Base-by-base conservation (phyloP, 1,140 invertebrate genomes). In the Stegodyphus mimosarum region DNA sequence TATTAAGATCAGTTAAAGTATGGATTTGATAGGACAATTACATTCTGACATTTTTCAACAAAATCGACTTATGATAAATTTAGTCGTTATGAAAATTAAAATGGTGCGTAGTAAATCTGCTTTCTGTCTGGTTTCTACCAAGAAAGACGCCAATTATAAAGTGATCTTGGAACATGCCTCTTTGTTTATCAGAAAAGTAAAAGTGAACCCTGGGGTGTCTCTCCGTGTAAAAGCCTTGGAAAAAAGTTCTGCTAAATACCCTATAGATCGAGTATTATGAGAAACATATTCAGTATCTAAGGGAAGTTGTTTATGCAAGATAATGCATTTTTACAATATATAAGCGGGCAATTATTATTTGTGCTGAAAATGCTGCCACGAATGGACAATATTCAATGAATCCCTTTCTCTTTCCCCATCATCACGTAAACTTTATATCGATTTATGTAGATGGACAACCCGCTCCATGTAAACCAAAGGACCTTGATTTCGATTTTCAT, bases 321-420 rank as follows among this genome's bases (percentile, higher is more conserved):
- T 18, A 78, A 78, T 72, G 15, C 78, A 70, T 78, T 81, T 18
- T 52, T 17, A 48, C 6, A n/a, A n/a, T n/a, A n/a, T n/a, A n/a
- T n/a, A 52, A 76, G 13, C 6, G 78, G 63, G 60, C 53, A 15
- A 13, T 75, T n/a, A 64, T 81, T 55, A 49, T 7, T 5, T 75
- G 71, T 18, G 11, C 67, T 4, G 50, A 83, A 49, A 50, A 67
- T 18, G 15, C n/a, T 7, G 2, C 53, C 0, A 53, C 73, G 1
- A 52, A 49, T 72, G 76, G 76, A 71, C 13, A 52, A 49, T 79
- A 51, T 33, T 13, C n/a, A 18, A 11, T 11, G 48, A 60, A 66
- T 33, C 69, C 75, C 17, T 80, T 71, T 70, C 17, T 48, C 48
- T 81, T 81, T 49, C n/a, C 52, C 2, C 10, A 81, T 48, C 70